Evolutionary conservation across 2,888 invertebrate genomes (phyloP).

Genomic region (Caenorhabditis virilis): DNA sequence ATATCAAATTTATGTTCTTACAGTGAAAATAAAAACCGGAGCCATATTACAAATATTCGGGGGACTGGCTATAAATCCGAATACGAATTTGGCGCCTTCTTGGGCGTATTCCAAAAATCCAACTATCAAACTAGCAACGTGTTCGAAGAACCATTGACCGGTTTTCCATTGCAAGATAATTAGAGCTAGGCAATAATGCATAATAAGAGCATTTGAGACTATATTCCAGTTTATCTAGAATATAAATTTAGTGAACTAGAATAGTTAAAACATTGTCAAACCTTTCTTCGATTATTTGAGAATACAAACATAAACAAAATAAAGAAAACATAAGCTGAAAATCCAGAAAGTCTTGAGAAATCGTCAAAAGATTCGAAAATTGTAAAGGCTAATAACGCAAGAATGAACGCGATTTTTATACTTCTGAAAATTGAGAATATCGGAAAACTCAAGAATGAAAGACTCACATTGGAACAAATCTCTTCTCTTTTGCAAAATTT

Average conservation of each 20-base stretch:
- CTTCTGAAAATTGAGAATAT: conserved; percentile 9
- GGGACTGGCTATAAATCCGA: conserved; percentile 72
- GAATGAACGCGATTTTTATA: conserved; percentile 32
- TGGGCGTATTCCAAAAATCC: conserved; percentile 81
- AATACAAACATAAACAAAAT: conserved; percentile 57
- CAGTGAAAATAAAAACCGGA: conserved; percentile 83
- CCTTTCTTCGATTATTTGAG: conserved; percentile 54
- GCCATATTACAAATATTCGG: conserved; percentile 64
- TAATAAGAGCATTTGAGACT: conserved; percentile 79
- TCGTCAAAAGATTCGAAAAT: conserved; percentile 41
- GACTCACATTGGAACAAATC: conserved; percentile 23
- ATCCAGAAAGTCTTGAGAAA: conserved; percentile 53
- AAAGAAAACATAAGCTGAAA: conserved; percentile 61
- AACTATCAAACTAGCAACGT: conserved; percentile 69
- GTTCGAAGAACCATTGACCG: conserved; percentile 42
- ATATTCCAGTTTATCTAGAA: conserved; percentile 76
- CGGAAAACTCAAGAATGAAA: background rate
- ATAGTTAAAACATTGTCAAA: no score
- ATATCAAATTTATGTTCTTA: no score
- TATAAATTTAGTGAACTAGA: no score
- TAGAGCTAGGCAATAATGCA: conserved; percentile 85
- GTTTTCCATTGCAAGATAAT: conserved; percentile 75
- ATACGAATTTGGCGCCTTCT: conserved; percentile 80
- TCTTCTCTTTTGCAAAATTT: conserved; percentile 2
- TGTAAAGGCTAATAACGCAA: conserved; percentile 34